Evolutionary conservation across 2,888 invertebrate species (phyloP), one percentile per base, ranked within the genome.

Genomic region (Drosophila fulvimacula): DNA sequence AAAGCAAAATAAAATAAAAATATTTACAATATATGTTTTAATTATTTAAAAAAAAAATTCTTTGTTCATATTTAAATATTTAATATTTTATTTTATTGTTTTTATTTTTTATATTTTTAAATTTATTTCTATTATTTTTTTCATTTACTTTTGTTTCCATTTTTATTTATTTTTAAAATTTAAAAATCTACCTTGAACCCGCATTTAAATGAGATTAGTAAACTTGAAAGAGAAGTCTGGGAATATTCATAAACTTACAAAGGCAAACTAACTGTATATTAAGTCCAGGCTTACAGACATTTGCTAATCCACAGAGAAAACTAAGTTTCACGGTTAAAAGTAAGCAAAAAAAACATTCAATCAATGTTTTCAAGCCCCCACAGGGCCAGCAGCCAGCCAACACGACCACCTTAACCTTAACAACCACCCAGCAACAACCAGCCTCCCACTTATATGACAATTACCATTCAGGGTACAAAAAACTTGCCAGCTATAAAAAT

Each of bases 401-500:
- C n/a, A n/a, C n/a, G n/a, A 19, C 27, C 19, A 27, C 13, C 36
- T 30, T 30, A 30, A 10, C 17, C 36, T 30, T 5, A 5, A 30
- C 36, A 38, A 6, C 36, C 17, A 17, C 17, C 49, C n/a, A 17
- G 15, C 15, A 17, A 27, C 32, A 42, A 9, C 0, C 39, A 24
- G 9, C 44, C 36, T 15, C 11, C 52, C 57, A 67, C 46, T 56
- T 55, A 55, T 46, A 51, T 51, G 61, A 59, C 62, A 53, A 27
- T 49, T 62, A 69, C 65, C 49, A 38, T 53, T 49, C 10, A 48
- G 57, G 48, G 56, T 48, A 61, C 56, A 60, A 68, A 69, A 71
- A 77, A 68, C 60, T 73, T 72, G 78, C 69, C 39, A 71, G 72
- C 73, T 57, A 74, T 73, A 77, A 69, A 77, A 84, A 76, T 79